phyloP scores from a whole-genome alignment of 2,113 vertebrate genomes.

The Pardalotus punctatus region DNA sequence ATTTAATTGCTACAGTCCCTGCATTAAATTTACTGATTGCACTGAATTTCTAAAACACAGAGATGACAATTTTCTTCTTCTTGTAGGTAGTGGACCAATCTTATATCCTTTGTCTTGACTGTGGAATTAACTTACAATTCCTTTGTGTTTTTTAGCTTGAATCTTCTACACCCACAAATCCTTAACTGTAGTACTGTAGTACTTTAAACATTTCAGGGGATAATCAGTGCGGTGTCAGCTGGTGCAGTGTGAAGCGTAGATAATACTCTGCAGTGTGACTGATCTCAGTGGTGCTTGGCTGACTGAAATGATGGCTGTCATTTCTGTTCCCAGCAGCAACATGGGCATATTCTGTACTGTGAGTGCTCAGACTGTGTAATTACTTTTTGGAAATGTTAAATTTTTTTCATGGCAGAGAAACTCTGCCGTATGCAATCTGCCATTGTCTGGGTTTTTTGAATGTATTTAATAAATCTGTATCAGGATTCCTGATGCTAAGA shows the following conservation, averaged over 20 bases:
- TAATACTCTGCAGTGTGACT: not conserved
- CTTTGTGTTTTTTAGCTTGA: not conserved
- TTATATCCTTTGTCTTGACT: not conserved
- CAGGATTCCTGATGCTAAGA: not conserved
- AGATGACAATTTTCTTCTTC: not conserved
- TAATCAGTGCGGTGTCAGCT: not conserved
- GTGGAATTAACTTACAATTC: not conserved
- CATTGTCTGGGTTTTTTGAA: not conserved
- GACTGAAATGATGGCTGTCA: conserved; percentile 32
- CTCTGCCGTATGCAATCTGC: not conserved
- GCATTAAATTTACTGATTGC: not conserved
- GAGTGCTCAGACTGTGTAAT: not conserved
- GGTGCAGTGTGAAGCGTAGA: not conserved
- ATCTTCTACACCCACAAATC: not conserved
- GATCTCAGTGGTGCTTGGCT: not conserved
- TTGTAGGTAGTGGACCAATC: not conserved
- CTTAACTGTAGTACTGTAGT: not conserved
- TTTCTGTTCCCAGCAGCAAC: conserved; percentile 15
- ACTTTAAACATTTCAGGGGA: not conserved
- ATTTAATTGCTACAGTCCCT: not conserved
- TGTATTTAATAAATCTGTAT: not conserved
- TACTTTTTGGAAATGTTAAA: not conserved
- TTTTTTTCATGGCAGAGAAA: not conserved
- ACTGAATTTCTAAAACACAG: not conserved
- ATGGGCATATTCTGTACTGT: not conserved